Percentiles rank a stretch among this genome's conserved stretches.
phyloP scores from a whole-genome alignment of 2,888 invertebrate species.

The Artemia sinica region DNA sequence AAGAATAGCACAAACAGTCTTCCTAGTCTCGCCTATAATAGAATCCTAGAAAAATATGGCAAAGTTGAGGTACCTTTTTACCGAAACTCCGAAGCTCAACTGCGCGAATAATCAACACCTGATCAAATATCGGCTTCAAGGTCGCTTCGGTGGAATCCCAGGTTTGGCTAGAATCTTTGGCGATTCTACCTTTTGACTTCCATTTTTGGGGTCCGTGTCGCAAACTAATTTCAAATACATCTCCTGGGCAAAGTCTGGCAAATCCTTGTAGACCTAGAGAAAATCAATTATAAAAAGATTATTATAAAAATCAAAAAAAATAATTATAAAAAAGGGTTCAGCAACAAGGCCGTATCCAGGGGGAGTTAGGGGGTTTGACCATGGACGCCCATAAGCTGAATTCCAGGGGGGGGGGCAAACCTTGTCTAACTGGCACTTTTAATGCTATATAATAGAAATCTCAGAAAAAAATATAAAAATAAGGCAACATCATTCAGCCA shows the following conservation, averaged over 20 bases:
- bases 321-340: slow-evolving; percentile 11
- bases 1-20: no score
- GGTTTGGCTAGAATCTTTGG: slow-evolving; percentile 35
- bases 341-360: slow-evolving; percentile 1
- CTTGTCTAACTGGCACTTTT: no score
- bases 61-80: slow-evolving; percentile 23
- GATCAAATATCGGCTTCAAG: slow-evolving; percentile 36
- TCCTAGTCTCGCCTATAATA: background rate
- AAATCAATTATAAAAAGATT: slow-evolving; percentile 7
- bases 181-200: slow-evolving; percentile 38
- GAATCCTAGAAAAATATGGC: background rate
- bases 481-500: no score
- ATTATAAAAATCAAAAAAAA: slow-evolving; percentile 2
- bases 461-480: no score
- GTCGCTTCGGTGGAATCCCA: slow-evolving; percentile 35
- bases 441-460: no score
- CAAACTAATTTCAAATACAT: slow-evolving; percentile 40
- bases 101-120: slow-evolving; percentile 38
- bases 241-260: slow-evolving; percentile 40
- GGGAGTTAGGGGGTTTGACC: background rate
- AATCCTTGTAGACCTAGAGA: slow-evolving; percentile 39
- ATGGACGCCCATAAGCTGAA: no score
- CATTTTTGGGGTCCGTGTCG: slow-evolving; percentile 40
- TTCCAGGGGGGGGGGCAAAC: no score
- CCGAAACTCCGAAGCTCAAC: slow-evolving; percentile 29